A percentile compares a stretch with the other conserved stretches of the same genome.
phyloP scores from a whole-genome alignment of 2,888 invertebrate species.

The Apeira syringaria region DNA sequence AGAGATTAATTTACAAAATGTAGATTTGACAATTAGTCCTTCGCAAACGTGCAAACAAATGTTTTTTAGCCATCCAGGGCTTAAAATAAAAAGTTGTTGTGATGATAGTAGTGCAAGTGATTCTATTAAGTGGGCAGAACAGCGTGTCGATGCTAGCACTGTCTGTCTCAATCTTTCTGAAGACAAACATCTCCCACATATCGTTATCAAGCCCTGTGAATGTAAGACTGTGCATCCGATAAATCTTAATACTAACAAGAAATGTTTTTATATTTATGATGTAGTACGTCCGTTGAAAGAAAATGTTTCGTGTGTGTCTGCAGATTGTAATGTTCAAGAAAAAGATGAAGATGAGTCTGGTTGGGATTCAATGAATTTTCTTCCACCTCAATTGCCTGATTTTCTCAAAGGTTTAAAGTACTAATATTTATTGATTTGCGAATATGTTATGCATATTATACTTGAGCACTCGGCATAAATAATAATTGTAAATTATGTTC shows the following conservation, averaged over 20 bases:
- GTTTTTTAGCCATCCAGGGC: constrained; percentile 10
- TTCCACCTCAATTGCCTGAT: constrained; percentile 60
- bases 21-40: neutral
- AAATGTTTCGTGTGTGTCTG: too few relatives aligned
- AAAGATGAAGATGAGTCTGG: neutral
- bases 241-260: constrained; percentile 22
- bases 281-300: constrained; percentile 31
- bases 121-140: constrained; percentile 11
- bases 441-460: neutral
- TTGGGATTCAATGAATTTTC: constrained; percentile 50
- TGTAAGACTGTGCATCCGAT: constrained; percentile 22
- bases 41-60: constrained; percentile 4
- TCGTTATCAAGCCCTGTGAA: constrained; percentile 40
- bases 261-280: constrained; percentile 38
- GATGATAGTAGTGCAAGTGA: constrained; percentile 16
- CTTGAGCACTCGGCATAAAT: neutral
- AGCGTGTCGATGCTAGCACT: neutral
- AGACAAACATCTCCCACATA: constrained; percentile 28
- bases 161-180: neutral
- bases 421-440: constrained; percentile 6
- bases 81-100: constrained; percentile 16
- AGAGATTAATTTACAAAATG: constrained; percentile 19
- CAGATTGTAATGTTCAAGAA: neutral
- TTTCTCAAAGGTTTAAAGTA: constrained; percentile 46
- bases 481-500: neutral